Evolutionary conservation across 2,888 invertebrate genomes (phyloP), one percentile per base, ranked within the genome.

Genomic region (Scaeva pyrastri): DNA sequence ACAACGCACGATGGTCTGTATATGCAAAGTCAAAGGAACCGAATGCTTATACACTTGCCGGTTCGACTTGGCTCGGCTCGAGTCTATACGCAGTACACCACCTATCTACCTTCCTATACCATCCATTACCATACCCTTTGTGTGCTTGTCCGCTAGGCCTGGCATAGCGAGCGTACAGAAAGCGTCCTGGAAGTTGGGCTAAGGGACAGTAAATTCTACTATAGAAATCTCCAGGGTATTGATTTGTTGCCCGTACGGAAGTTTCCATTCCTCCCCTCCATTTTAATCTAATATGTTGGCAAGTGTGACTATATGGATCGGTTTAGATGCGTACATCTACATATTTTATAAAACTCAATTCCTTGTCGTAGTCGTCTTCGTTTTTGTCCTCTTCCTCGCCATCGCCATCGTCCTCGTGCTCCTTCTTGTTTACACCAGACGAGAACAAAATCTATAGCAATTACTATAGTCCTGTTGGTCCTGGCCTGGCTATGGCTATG

Each of bases 171-270:
- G 12, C 19, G 21, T 14, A 45, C 66, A 45, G 23, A 64, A 62
- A 64, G 31, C 50, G 66, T 66, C 21, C 50, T 68, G 56, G 58
- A 81, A 77, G 60, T 62, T 81, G 75, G 81, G 85, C 87, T 76
- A 87, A 87, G 75, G 88, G 88, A 79, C 85, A 84, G 84, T 85
- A 88, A 81, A 88, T 79, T 84, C 84, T 52, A 88, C 84, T 88
- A 87, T 79, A 88, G 83, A 87, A 89, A 88, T 89, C 88, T 88
- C 88, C 88, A 87, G 89, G 88, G 88, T 89, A 89, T 89, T 88
- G 89, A 89, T 89, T 88, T 89, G 88, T 88, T 88, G 88, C 88
- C 88, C 88, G 86, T 83, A 88, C 87, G 83, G 88, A 88, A 88
- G 88, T 80, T 81, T 88, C 86, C 88, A 68, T 84, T 83, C 85